phyloP scores from a whole-genome alignment of 1,140 invertebrate genomes.

The Holotrichia oblita region DNA sequence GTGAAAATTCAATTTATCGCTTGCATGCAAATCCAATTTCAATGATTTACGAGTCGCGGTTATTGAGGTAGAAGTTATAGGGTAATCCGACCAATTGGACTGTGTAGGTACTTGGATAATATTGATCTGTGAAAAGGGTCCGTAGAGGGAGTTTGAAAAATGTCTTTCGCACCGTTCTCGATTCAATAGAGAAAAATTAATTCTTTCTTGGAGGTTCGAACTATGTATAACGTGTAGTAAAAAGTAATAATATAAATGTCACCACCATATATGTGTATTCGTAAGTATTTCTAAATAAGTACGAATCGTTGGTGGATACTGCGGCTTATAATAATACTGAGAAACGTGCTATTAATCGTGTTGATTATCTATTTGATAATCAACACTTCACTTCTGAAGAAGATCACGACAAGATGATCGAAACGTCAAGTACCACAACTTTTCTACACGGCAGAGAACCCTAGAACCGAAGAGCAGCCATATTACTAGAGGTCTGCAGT shows the following conservation, averaged over 20 bases:
- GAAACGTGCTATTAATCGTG: too few relatives aligned
- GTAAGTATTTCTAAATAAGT: not conserved
- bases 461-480: too few relatives aligned
- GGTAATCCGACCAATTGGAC: constrained; percentile 52
- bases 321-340: too few relatives aligned
- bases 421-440: too few relatives aligned
- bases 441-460: too few relatives aligned
- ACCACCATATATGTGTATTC: not conserved
- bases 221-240: not conserved
- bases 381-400: too few relatives aligned
- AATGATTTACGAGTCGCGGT: constrained; percentile 52
- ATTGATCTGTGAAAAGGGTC: not conserved
- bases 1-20: constrained; percentile 54
- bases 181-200: not conserved
- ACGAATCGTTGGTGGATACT: too few relatives aligned
- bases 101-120: constrained; percentile 36
- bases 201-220: not conserved
- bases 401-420: too few relatives aligned
- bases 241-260: not conserved
- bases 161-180: not conserved
- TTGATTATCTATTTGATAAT: too few relatives aligned
- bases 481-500: too few relatives aligned
- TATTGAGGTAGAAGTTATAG: constrained; percentile 53
- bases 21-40: constrained; percentile 54
- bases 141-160: not conserved